phyloP scores from a whole-genome alignment of 2,797 vertebrate genomes.

The Anguilla pacifica region DNA sequence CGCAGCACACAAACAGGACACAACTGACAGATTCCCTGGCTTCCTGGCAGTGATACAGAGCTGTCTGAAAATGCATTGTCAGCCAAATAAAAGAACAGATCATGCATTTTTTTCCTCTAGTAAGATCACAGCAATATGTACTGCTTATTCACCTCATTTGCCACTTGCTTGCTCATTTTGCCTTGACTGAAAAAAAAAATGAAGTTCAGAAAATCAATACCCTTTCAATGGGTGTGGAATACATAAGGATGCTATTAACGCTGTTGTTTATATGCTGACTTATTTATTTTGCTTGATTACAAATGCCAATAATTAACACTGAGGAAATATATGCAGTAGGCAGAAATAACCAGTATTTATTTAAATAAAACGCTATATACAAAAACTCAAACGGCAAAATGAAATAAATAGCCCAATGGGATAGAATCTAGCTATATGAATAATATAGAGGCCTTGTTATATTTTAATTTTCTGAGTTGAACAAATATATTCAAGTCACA shows the following conservation, averaged over 20 bases:
- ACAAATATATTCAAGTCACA: not conserved
- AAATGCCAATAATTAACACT: not conserved
- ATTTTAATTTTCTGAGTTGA: not conserved
- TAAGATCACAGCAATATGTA: conserved; percentile 33
- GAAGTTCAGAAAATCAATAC: conserved; percentile 43
- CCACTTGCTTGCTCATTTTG: conserved; percentile 38
- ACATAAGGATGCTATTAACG: not conserved
- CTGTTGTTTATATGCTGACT: conserved; percentile 9
- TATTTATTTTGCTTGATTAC: not conserved
- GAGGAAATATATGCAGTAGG: not conserved
- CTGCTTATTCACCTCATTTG: conserved; percentile 13
- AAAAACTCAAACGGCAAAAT: too few relatives aligned
- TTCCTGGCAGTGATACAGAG: conserved; percentile 41
- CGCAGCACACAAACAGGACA: conserved; percentile 21
- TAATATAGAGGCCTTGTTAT: not conserved
- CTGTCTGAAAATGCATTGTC: conserved; percentile 48
- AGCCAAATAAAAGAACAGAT: conserved; percentile 47
- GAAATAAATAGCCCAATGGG: not conserved
- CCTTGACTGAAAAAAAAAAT: conserved; percentile 39
- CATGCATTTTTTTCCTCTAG: conserved; percentile 26
- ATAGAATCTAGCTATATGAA: not conserved
- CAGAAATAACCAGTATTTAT: not conserved
- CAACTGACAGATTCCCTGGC: conserved; percentile 40
- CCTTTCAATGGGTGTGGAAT: conserved; percentile 3
- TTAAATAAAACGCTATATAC: too few relatives aligned